phyloP scores from a whole-genome alignment of 2,797 vertebrate species.

The Bufotes viridis region DNA sequence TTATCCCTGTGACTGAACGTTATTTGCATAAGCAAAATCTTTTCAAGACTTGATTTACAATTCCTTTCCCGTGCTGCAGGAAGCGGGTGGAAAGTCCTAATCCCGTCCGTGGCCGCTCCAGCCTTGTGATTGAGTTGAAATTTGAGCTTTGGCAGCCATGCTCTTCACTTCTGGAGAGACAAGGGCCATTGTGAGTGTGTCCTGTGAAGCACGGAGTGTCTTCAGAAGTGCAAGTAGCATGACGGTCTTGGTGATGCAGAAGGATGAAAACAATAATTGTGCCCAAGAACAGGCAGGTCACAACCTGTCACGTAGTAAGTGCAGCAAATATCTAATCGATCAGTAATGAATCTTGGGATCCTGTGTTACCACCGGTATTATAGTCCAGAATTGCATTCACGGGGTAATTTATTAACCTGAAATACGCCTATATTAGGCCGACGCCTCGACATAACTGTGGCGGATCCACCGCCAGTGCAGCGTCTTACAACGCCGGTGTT shows the following conservation, averaged over 20 bases:
- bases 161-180: not conserved
- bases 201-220: not conserved
- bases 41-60: not conserved
- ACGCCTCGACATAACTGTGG: no score
- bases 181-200: not conserved
- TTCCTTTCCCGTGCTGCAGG: not conserved
- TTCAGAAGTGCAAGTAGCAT: not conserved
- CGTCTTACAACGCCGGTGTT: no score
- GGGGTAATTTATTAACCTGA: no score
- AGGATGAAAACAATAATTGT: not conserved
- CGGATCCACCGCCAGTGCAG: no score
- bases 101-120: not conserved
- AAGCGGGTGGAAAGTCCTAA: not conserved
- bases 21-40: not conserved
- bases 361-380: no score
- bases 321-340: no score
- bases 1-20: not conserved
- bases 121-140: not conserved
- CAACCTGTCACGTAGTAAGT: not conserved
- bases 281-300: not conserved
- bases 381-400: no score
- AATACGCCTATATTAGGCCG: no score
- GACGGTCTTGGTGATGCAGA: not conserved
- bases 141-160: not conserved
- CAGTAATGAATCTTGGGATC: no score